phyloP scores from a whole-genome alignment of 2,888 invertebrate genomes.

The Proisotoma minuta region DNA sequence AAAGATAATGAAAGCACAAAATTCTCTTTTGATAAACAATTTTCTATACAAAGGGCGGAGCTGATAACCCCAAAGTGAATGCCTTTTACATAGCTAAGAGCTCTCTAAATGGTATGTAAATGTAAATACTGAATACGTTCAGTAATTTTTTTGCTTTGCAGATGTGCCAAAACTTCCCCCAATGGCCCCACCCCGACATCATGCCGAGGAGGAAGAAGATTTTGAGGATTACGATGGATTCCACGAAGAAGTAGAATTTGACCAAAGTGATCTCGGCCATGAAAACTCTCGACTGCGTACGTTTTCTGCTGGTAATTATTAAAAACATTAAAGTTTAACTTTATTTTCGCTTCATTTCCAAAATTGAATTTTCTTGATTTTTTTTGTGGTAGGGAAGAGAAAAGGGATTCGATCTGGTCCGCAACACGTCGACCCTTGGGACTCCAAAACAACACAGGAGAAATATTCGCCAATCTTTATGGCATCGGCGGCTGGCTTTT shows the following conservation, averaged over 20 bases:
- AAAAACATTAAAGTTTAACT: background rate
- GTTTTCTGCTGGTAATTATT: background rate
- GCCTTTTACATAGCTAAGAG: slow-evolving; percentile 87
- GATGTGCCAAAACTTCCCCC: slow-evolving; percentile 4
- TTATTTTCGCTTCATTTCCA: too few relatives aligned
- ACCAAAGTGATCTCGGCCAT: slow-evolving; percentile 8
- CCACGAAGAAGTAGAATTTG: slow-evolving; percentile 7
- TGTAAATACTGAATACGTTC: slow-evolving; percentile 10
- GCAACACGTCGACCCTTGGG: slow-evolving; percentile 21
- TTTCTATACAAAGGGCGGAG: slow-evolving; percentile 61
- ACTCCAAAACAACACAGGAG: background rate
- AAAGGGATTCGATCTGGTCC: slow-evolving; percentile 14
- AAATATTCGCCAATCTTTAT: slow-evolving; percentile 12
- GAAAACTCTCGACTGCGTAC: slow-evolving; percentile 5
- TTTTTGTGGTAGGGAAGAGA: background rate
- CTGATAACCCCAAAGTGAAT: slow-evolving; percentile 96
- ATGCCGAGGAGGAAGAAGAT: background rate
- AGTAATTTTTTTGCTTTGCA: background rate
- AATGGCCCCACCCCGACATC: background rate
- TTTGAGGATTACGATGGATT: slow-evolving; percentile 14
- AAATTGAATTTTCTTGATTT: background rate
- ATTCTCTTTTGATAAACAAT: background rate
- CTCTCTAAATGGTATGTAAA: slow-evolving; percentile 61
- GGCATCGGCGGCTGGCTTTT: too few relatives aligned
- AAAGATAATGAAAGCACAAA: background rate